Base-by-base conservation (phyloP, 2,888 invertebrate genomes). In the Candidula unifasciata region DNA sequence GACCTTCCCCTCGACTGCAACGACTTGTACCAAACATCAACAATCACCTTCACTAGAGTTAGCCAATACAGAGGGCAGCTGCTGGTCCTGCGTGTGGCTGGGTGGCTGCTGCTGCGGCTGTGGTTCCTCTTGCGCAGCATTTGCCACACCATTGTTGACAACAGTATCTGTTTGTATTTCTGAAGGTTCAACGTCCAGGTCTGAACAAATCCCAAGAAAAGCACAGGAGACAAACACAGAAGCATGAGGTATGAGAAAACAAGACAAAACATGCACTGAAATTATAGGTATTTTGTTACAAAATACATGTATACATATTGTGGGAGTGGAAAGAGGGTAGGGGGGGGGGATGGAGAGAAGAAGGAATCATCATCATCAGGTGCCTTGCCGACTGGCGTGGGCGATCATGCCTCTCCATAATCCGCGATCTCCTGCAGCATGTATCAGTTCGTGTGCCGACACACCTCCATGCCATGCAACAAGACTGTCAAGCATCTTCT, bases 41-140 rank as follows among this genome's bases (percentile, higher is more conserved):
- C 13, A 6, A 57, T 83, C 73, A 83, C 83, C 83, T 79, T 83
- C 83, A 73, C 57, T 79, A 1, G 83, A 83, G 21, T 78, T 83
- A 64, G 44, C 73, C 79, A 83, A 71, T 27, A 73, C 64, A 10
- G 71, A 60, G 3, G 83, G 57, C 21, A 44, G 64, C 64, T 79
- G 83, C 44, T 71, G 83, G 30, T 66, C 66, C 35, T 79, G 79
- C 27, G 66, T 68, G 37, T 13, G 79, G 52, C 27, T n/a, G 16
- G 6, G 73, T 8, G 6, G 8, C 2, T 8, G 73, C 27, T 27
- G 78, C 27, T 60, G 78, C 44, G 8, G 57, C 27, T 76, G 79
- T 27, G n/a, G 79, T 27, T 66, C 44, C 52, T 79, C 79, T 37
- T 66, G 79, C 3, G 68, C 52, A 79, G 44, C 21, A 73, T 60